Evolutionary conservation across 1,140 invertebrate genomes (phyloP).

Genomic region (Zaprionus nigranus): DNA sequence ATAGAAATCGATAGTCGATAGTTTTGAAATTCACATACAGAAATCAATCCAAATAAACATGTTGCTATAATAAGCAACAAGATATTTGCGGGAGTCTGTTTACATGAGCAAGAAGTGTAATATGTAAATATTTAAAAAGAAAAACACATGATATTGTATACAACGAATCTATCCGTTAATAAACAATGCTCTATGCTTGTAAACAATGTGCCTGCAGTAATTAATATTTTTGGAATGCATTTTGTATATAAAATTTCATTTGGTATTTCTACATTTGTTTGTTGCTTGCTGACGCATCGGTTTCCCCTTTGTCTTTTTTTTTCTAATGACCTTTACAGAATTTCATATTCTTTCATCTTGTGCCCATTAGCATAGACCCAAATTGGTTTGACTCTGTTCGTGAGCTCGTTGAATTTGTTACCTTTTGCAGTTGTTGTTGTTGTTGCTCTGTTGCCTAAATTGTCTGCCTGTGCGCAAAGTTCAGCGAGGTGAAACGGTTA

Average conservation of each 20-base stretch:
- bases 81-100: neutral
- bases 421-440: conserved; percentile 28
- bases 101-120: neutral
- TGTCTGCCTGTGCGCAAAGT: conserved; percentile 39
- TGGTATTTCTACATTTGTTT: conserved; percentile 9
- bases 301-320: neutral
- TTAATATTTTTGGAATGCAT: conserved; percentile 1
- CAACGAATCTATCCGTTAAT: neutral
- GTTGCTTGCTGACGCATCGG: conserved; percentile 5
- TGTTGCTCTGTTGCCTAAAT: conserved; percentile 41
- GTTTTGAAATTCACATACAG: neutral
- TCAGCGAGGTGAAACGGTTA: conserved; percentile 58
- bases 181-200: neutral
- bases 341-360: conserved; percentile 42
- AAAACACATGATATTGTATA: neutral
- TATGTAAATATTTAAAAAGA: neutral
- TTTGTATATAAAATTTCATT: conserved; percentile 4
- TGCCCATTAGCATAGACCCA: conserved; percentile 33
- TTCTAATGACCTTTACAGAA: conserved; percentile 30
- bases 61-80: neutral
- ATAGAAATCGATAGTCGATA: neutral
- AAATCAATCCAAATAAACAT: too few relatives aligned
- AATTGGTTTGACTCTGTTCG: conserved; percentile 28
- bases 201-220: neutral
- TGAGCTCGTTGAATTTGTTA: conserved; percentile 25